These are phyloP conservation scores for Eumerus sabulonum DNA, from an alignment of 2,888 invertebrate genomes.

Conservation along the genomic window DNA sequence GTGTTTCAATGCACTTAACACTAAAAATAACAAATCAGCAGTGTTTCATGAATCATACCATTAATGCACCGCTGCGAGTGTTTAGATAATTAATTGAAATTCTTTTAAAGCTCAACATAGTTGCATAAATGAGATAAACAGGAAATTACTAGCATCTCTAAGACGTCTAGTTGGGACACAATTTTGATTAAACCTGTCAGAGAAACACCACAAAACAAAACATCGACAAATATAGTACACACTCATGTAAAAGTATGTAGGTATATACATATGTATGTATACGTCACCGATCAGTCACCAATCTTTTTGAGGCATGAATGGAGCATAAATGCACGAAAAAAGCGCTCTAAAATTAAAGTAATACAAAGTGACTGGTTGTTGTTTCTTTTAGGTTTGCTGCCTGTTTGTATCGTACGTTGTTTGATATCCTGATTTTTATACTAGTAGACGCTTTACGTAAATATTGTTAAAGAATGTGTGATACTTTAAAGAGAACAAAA, in stretches of 20 bases:
- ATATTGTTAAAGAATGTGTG: too few species aligned
- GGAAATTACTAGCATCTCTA: conserved; percentile 25
- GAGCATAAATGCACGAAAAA: conserved; percentile 43
- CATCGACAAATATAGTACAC: too few species aligned
- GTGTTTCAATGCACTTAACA: conserved; percentile 37
- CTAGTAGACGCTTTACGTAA: conserved; percentile 19
- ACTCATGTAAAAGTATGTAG: neutral
- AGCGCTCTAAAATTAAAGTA: conserved; percentile 44
- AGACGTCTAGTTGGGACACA: neutral
- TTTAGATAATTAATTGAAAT: conserved; percentile 57
- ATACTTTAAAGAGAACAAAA: too few species aligned
- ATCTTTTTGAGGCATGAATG: conserved; percentile 15
- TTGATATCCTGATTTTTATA: conserved; percentile 15
- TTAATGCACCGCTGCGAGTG: conserved; percentile 21
- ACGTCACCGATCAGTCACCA: conserved; percentile 12
- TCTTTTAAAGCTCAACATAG: conserved; percentile 46
- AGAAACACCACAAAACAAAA: conserved; percentile 2
- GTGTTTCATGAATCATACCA: neutral
- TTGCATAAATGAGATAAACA: conserved; percentile 45
- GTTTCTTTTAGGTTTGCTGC: conserved; percentile 50
- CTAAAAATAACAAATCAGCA: conserved; percentile 43
- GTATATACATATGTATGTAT: neutral
- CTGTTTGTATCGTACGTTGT: neutral
- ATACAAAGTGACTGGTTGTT: conserved; percentile 49
- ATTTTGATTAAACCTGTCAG: conserved; percentile 20